Evolutionary conservation across 1,140 invertebrate species (phyloP), one percentile per base, ranked within the genome.

Genomic region (Venustaconcha ellipsiformis): DNA sequence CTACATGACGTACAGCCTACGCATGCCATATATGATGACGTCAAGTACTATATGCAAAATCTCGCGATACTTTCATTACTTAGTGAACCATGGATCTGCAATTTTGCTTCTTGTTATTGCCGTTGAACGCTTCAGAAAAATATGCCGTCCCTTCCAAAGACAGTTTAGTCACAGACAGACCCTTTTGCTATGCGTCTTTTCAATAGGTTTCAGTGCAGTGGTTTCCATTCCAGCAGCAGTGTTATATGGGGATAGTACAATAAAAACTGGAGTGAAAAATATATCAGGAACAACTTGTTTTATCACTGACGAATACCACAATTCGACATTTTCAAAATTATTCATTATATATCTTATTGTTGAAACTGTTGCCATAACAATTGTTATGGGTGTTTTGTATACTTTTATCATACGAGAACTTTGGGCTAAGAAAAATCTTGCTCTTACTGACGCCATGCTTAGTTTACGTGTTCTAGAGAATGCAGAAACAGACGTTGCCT

Each of bases 21-120:
- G 75, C 8, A 18, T 76, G 68, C 74, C 74, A 70, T 76, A 76
- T 66, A 57, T 76, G 37, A 70, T 76, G 74, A 56, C 60, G 26
- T 76, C 74, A 58, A 57, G 67, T 37, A 30, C 57, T n/a, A 60
- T 69, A 57, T 76, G 74, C 67, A 76, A 76, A 70, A 30, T 26
- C 2, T 23, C 70, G 59, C 37, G 74, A 58, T 76, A 70, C 56
- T 20, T 65, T 57, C 67, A 76, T 66, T 76, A 76, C 17, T 26
- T 76, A 17, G 60, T 76, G 3, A 76, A 76, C 57, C 70, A 76
- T 56, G 65, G 74, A 30, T 76, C 74, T 14, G 74, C 67, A 15
- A 56, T 76, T n/a, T 37, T 76, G 56, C 58, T 76, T 20, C 20
- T 76, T 23, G 67, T 76, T 11, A 76, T 76, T 58, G 60, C 74